These are phyloP conservation scores for Sebastes vulpes DNA, from an alignment of 2,797 vertebrate genomes.

Conservation along the genomic window DNA sequence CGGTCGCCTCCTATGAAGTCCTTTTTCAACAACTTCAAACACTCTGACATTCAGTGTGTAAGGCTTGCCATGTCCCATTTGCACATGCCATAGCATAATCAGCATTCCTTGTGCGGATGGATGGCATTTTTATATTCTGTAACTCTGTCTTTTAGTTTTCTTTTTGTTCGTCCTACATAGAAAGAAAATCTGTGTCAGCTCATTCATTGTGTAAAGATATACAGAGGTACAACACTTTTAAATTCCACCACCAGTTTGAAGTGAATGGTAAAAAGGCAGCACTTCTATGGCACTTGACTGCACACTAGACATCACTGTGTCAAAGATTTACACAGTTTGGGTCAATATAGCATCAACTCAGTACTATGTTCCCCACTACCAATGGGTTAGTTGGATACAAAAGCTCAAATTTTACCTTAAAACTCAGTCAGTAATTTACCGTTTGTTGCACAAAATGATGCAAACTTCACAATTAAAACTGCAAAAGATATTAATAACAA, in stretches of 20 bases:
- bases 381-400: not conserved
- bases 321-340: not conserved
- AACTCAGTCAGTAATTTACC: not conserved
- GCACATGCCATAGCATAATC: not conserved
- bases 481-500: not conserved
- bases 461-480: not conserved
- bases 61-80: not conserved
- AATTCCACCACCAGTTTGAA: not conserved
- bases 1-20: not conserved
- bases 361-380: not conserved
- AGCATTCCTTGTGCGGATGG: not conserved
- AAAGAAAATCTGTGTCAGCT: not conserved
- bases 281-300: not conserved
- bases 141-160: not conserved
- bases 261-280: not conserved
- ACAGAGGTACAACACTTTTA: not conserved
- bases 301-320: not conserved
- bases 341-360: not conserved
- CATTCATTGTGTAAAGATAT: not conserved
- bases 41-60: not conserved
- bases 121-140: not conserved
- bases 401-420: not conserved
- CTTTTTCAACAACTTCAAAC: not conserved
- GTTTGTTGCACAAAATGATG: not conserved
- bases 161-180: not conserved